These are phyloP conservation scores for Eupithecia pulchellata DNA, from an alignment of 2,888 invertebrate genomes.

Conservation along the genomic window DNA sequence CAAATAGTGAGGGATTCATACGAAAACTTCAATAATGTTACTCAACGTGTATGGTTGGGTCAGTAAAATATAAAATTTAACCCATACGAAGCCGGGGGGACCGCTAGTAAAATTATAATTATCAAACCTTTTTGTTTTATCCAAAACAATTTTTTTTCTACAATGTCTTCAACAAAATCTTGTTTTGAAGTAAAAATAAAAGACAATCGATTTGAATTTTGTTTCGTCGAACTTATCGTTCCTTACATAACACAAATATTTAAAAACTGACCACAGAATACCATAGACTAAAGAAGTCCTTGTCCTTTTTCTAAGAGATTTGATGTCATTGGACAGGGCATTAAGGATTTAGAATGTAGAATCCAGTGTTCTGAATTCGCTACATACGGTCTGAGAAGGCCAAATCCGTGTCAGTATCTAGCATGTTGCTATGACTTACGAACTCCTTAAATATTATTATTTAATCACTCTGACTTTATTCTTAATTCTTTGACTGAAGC, in stretches of 20 bases:
- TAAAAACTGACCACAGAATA: not conserved
- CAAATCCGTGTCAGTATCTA: conserved; percentile 19
- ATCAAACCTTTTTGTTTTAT: not conserved
- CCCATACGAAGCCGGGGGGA: no score
- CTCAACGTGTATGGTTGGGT: no score
- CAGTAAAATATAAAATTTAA: no score
- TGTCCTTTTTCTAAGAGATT: not conserved
- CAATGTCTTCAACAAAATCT: not conserved
- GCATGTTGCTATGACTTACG: not conserved
- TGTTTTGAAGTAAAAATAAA: not conserved
- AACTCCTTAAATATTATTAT: not conserved
- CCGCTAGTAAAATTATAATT: not conserved
- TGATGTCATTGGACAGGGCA: not conserved
- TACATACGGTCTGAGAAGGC: conserved; percentile 53
- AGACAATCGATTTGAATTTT: not conserved
- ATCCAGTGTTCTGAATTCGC: conserved; percentile 50
- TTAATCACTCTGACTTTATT: not conserved
- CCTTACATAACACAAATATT: no score
- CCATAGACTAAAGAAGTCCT: not conserved
- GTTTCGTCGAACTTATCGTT: not conserved
- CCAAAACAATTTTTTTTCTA: not conserved
- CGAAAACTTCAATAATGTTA: no score
- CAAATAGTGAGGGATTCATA: no score
- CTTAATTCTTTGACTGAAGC: not conserved
- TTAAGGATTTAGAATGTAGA: conserved; percentile 31